Conservation (phyloP, 2,888 invertebrate species). For the Lycophotia porphyrea region DNA sequence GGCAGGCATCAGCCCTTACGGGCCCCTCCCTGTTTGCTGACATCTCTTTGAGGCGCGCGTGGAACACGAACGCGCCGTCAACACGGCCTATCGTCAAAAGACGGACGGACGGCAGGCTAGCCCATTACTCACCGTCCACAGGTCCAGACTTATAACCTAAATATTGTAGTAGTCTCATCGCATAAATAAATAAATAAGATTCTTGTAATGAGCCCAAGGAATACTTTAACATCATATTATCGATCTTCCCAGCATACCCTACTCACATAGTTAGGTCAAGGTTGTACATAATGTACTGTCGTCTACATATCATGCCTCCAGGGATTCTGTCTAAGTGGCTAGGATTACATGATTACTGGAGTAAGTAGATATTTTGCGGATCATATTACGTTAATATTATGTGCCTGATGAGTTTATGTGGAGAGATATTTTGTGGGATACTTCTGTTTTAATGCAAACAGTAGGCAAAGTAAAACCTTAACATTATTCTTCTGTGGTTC, state of each 20-base stretch:
- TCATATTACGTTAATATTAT: constrained; percentile 52
- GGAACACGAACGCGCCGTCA: no score
- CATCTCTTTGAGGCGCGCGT: no score
- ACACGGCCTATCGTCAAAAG: no score
- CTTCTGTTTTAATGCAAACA: background rate
- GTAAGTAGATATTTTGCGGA: constrained; percentile 43
- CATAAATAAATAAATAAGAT: no score
- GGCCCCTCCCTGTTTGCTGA: no score
- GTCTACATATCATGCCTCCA: constrained; percentile 40
- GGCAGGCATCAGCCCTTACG: no score
- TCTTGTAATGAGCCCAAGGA: background rate
- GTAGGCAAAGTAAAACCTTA: background rate
- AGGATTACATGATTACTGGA: constrained; percentile 59
- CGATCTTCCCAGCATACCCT: constrained; percentile 37
- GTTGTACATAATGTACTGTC: constrained; percentile 40
- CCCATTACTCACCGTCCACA: no score
- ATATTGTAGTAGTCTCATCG: no score
- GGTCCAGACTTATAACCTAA: no score
- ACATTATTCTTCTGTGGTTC: background rate
- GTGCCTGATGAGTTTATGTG: constrained; percentile 30
- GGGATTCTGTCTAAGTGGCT: constrained; percentile 50
- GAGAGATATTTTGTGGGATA: constrained; percentile 25
- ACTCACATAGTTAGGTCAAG: constrained; percentile 52
- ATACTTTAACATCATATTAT: constrained; percentile 18
- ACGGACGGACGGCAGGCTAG: no score